Evolutionary conservation across 2,797 vertebrate species (phyloP).

Genomic region (Bradypodion pumilum): DNA sequence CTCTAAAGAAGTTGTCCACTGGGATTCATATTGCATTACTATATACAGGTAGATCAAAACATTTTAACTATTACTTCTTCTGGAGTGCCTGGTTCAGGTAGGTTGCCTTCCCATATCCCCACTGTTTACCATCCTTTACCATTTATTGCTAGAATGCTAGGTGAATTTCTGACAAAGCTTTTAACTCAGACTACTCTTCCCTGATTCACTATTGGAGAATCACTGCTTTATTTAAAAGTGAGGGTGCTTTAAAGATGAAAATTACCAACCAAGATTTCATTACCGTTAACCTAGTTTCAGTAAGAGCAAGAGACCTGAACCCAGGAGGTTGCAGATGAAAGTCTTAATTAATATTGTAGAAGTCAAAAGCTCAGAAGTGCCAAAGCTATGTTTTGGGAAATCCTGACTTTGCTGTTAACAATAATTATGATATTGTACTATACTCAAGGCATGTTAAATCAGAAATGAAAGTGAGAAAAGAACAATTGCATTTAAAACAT

Average conservation of each 20-base stretch:
- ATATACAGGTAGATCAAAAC: not conserved
- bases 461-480: slow-evolving; percentile 21
- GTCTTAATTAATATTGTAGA: slow-evolving; percentile 45
- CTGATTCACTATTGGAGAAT: not conserved
- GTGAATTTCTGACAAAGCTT: not conserved
- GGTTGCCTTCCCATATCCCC: too few species aligned
- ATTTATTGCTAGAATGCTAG: not conserved
- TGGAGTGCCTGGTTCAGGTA: not conserved
- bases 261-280: slow-evolving; percentile 28
- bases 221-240: slow-evolving; percentile 19
- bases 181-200: not conserved
- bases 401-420: slow-evolving; percentile 43
- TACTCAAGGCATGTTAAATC: slow-evolving; percentile 25
- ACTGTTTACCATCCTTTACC: not conserved
- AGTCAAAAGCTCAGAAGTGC: slow-evolving; percentile 21
- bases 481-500: slow-evolving; percentile 12
- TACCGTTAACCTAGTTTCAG: slow-evolving; percentile 38
- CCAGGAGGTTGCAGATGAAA: slow-evolving; percentile 38
- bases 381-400: slow-evolving; percentile 37
- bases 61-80: not conserved
- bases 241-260: slow-evolving; percentile 19
- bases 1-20: not conserved
- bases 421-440: slow-evolving; percentile 40
- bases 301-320: slow-evolving; percentile 23
- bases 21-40: not conserved